Evolutionary conservation across 2,113 vertebrate genomes (phyloP), one percentile per base, ranked within the genome.

Genomic region (Leucopsar rothschildi): DNA sequence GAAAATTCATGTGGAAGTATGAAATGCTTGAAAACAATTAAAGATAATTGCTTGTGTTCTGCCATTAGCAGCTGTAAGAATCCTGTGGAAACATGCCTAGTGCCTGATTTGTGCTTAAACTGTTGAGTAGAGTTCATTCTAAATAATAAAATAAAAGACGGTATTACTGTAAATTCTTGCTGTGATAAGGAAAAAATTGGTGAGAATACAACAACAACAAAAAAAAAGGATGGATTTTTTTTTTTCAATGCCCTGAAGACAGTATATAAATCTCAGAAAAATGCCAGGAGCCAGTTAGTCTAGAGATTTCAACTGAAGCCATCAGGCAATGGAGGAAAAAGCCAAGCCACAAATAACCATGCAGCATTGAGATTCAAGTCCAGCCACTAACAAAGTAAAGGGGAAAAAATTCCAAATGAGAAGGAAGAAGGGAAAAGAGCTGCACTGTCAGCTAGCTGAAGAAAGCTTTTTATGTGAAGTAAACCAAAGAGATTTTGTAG

Each of bases 271-370:
- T 92, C 82, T 86, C 55, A 78, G 64, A 65, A 83, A 96, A 95
- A 71, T 92, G 76, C 94, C 94, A 96, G 95, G 92, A 96, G 96
- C 90, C 95, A 81, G 82, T 94, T 82, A 94, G 93, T 96, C 95
- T 96, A 86, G 90, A 86, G 82, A 83, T 78, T 92, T 94, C 77
- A 91, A 73, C 91, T 86, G 92, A 79, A 95, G 86, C 5, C 85
- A 84, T 92, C 92, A 93, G 90, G 92, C 88, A 77, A 10, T 5
- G 3, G 87, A 71, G 76, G 82, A 31, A 27, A 86, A 90, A 92
- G 87, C 95, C 94, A 96, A 94, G 87, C 94, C 95, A 95, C 93
- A 95, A 97, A 96, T 93, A 96, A 95, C 93, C 88, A 55, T 88
- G 91, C 33, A 6, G 94, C 92, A 95, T 92, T 95, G 91, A 94